Conservation (phyloP, 2,888 invertebrate genomes). For the Anaspis maculata region DNA sequence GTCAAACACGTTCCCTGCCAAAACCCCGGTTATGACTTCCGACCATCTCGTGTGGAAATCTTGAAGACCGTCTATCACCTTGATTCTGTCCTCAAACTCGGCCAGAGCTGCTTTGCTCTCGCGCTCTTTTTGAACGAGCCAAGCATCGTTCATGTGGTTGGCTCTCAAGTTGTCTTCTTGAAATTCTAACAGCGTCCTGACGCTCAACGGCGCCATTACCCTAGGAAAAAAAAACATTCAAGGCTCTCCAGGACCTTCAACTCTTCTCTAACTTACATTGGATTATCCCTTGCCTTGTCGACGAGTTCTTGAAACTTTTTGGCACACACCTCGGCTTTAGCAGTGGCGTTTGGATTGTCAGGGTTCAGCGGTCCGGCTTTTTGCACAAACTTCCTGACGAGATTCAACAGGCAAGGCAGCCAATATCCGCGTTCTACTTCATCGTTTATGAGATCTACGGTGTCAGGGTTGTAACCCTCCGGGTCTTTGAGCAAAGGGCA, state of each 20-base stretch:
- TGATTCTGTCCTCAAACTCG: slow-evolving; percentile 58
- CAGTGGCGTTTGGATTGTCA: slow-evolving; percentile 64
- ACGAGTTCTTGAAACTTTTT: slow-evolving; percentile 75
- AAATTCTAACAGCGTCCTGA: slow-evolving; percentile 82
- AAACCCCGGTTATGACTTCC: slow-evolving; percentile 57
- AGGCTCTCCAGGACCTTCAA: neutral
- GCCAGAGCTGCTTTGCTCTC: slow-evolving; percentile 79
- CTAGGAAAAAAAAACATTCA: slow-evolving; percentile 13
- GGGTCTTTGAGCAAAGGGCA: slow-evolving; percentile 74
- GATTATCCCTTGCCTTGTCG: slow-evolving; percentile 65
- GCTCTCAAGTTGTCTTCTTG: slow-evolving; percentile 86
- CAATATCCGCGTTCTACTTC: slow-evolving; percentile 83
- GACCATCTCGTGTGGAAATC: slow-evolving; percentile 53
- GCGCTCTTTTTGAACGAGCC: slow-evolving; percentile 72
- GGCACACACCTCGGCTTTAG: slow-evolving; percentile 74
- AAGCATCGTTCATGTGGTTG: slow-evolving; percentile 87
- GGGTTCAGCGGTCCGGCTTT: slow-evolving; percentile 75
- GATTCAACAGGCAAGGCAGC: slow-evolving; percentile 83
- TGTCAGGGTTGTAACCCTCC: slow-evolving; percentile 80
- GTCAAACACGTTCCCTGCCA: slow-evolving; percentile 91
- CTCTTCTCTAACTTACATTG: slow-evolving; percentile 54
- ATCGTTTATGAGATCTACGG: slow-evolving; percentile 81
- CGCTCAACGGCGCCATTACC: slow-evolving; percentile 66
- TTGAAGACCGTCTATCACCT: slow-evolving; percentile 60
- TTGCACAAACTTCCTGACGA: slow-evolving; percentile 75